Evolutionary conservation across 2,113 vertebrate species (phyloP).

Genomic region (Prunella fulvescens): DNA sequence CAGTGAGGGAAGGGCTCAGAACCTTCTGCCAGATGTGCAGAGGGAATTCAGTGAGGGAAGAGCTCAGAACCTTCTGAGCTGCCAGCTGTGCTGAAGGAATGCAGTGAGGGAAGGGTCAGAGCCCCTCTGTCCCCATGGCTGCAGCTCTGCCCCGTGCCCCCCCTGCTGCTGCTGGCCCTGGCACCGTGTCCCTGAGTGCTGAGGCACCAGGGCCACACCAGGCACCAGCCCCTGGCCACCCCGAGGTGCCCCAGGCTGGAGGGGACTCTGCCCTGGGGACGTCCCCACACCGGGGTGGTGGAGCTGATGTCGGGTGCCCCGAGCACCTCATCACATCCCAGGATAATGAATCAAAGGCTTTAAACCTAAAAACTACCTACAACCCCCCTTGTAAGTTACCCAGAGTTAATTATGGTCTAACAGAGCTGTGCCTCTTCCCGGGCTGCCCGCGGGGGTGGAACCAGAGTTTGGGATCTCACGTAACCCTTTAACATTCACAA

Average conservation of each 20-base stretch:
- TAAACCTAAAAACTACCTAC: not conserved
- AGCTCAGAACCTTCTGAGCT: too few species aligned
- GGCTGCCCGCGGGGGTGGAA: not conserved
- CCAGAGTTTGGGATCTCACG: not conserved
- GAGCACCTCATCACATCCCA: not conserved
- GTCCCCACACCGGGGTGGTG: rapidly evolving
- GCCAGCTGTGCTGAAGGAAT: too few species aligned
- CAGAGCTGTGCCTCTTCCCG: conserved; percentile 1
- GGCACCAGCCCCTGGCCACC: not conserved
- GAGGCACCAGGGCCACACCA: rapidly evolving
- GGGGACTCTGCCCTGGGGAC: rapidly evolving
- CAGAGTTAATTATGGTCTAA: conserved; percentile 21
- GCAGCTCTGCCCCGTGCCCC: not conserved
- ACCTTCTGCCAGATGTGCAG: too few species aligned
- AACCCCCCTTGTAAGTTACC: not conserved
- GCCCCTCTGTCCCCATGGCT: rapidly evolving
- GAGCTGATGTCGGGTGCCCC: not conserved
- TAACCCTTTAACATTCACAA: conserved; percentile 10
- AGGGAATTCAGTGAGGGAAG: not conserved
- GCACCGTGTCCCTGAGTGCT: rapidly evolving
- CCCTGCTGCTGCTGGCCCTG: rapidly evolving
- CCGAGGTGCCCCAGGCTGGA: rapidly evolving
- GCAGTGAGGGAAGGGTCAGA: not conserved
- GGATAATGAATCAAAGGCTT: conserved; percentile 7
- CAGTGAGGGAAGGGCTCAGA: not conserved